A percentile compares a stretch with the other conserved stretches of the same genome.
Evolutionary conservation across 2,113 vertebrate genomes (phyloP).

Genomic region (Centropristis striata): DNA sequence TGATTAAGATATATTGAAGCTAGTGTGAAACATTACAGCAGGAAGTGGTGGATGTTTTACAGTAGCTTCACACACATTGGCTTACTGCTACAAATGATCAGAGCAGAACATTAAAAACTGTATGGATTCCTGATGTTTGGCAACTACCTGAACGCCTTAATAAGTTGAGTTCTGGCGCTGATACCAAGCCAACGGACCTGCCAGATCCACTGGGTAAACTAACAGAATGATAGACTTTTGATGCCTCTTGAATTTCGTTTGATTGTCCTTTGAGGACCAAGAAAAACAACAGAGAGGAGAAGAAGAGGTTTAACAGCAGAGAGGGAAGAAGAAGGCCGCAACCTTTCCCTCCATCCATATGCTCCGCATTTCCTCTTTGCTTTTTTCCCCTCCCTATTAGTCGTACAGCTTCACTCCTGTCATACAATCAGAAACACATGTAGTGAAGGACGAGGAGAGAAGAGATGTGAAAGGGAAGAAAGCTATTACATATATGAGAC

Average conservation of each 20-base stretch:
- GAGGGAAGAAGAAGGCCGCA: slow-evolving; percentile 28
- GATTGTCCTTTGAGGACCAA: background rate
- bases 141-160: background rate
- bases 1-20: too few species aligned
- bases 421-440: slow-evolving; percentile 64
- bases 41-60: too few species aligned
- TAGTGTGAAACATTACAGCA: too few species aligned
- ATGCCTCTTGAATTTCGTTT: background rate
- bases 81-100: too few species aligned
- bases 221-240: background rate
- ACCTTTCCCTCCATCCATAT: slow-evolving; percentile 46
- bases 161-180: background rate
- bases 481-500: slow-evolving; percentile 21
- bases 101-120: too few species aligned
- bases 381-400: slow-evolving; percentile 31
- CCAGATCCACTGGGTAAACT: background rate
- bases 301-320: slow-evolving; percentile 30
- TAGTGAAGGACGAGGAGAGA: slow-evolving; percentile 8
- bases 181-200: background rate
- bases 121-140: too few species aligned
- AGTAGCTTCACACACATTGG: too few species aligned
- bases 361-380: slow-evolving; percentile 50
- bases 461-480: slow-evolving; percentile 3
- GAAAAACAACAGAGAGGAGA: background rate
- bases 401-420: slow-evolving; percentile 23